Evolutionary conservation across 2,888 invertebrate species (phyloP), one percentile per base, ranked within the genome.

Genomic region (Girardia tigrina): DNA sequence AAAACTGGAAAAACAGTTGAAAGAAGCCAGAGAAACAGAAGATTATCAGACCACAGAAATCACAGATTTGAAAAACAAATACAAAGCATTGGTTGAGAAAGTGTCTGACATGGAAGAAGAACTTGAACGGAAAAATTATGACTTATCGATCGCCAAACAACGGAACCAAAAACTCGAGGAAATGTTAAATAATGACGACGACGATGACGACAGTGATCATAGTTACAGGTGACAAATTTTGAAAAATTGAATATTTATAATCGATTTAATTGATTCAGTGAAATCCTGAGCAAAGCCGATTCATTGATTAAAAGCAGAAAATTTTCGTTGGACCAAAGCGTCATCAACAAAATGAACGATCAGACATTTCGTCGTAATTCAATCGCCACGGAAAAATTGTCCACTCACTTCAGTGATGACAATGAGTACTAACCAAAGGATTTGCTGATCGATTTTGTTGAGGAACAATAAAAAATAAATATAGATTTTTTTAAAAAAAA

Each of bases 191-290:
- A 56, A 56, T 56, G 8, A 36, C 16, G 56, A 56, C 4, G n/a
- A n/a, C n/a, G 56, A 56, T 56, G 56, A 56, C 4, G 23, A 56
- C n/a, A 56, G 56, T 56, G 56, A 56, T 56, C 56, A 56, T n/a
- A 56, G 56, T n/a, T 56, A 56, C 36, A 36, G 36, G 36, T 36
- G 16, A n/a, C n/a, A n/a, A n/a, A n/a, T n/a, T n/a, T n/a, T n/a
- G n/a, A 16, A 36, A 36, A 36, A 12, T 8, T 36, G 16, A 36
- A 12, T 36, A 12, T 36, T 36, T 36, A 12, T 36, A 36, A 36
- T 36, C 16, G 12, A 12, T 36, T 36, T 36, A 36, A 36, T 36
- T 36, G 8, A 36, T 36, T 36, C 23, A 56, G 56, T 56, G 56
- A 56, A 12, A n/a, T 56, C 23, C n/a, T 56, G 23, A 56, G 2